phyloP scores from a whole-genome alignment of 2,888 invertebrate genomes.

The Drosophila anomelani region DNA sequence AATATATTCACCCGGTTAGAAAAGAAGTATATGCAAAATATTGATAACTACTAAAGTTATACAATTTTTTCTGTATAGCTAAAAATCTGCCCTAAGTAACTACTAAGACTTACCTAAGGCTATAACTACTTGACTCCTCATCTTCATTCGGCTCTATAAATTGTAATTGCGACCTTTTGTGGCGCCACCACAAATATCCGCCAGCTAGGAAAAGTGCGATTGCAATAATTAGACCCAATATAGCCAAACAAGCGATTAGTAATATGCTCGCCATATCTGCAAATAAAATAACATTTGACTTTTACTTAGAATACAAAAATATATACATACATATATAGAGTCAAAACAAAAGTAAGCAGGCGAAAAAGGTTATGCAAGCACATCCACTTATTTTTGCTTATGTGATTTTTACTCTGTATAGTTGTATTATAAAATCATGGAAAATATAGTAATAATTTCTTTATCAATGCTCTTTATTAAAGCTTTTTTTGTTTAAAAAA shows the following conservation, averaged over 20 bases:
- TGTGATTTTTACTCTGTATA: not conserved
- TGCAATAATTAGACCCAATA: slow-evolving; percentile 83
- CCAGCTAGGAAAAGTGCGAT: slow-evolving; percentile 84
- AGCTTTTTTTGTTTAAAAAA: not conserved
- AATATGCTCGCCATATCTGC: slow-evolving; percentile 83
- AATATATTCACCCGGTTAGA: no score
- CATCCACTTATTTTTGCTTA: not conserved
- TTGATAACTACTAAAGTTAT: no score
- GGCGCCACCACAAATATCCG: slow-evolving; percentile 85
- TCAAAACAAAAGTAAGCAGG: not conserved
- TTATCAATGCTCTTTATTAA: not conserved
- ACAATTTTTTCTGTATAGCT: no score
- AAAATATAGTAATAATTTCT: not conserved
- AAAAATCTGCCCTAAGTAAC: not conserved
- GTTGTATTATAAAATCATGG: not conserved
- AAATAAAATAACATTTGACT: slow-evolving; percentile 16
- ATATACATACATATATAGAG: no score
- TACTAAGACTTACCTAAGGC: slow-evolving; percentile 80
- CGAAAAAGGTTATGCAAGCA: slow-evolving; percentile 16
- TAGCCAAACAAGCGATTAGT: slow-evolving; percentile 83
- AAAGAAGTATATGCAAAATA: no score
- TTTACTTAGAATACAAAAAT: not conserved
- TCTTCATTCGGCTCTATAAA: slow-evolving; percentile 85
- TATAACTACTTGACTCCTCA: slow-evolving; percentile 84
- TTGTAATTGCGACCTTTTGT: slow-evolving; percentile 84